phyloP scores from a whole-genome alignment of 2,888 invertebrate species.

The Ischnura elegans region DNA sequence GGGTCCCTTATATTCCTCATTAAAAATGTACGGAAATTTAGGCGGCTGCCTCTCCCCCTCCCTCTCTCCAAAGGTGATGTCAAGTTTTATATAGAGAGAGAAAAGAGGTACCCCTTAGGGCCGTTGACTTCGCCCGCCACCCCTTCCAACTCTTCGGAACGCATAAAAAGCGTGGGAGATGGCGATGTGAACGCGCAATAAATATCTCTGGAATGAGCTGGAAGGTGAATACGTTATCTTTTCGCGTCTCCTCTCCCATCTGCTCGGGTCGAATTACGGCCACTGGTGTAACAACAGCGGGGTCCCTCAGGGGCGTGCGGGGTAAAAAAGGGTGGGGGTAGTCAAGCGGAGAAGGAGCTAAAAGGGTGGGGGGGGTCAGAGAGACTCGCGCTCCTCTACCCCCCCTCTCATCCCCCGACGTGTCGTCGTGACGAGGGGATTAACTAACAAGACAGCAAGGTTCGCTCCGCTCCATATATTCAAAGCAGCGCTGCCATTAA shows the following conservation, averaged over 20 bases:
- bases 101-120: too few relatives aligned
- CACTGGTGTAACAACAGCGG: conserved; percentile 63
- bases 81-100: conserved; percentile 1
- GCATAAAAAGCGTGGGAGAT: conserved; percentile 63
- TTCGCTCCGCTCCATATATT: conserved; percentile 62
- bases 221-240: conserved; percentile 65
- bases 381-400: not conserved
- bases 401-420: not conserved
- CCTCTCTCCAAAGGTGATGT: conserved; percentile 35
- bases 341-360: not conserved
- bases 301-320: conserved; percentile 14
- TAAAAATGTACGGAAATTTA: conserved; percentile 29
- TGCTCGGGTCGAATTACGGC: conserved; percentile 63
- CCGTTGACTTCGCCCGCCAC: too few relatives aligned
- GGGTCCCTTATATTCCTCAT: not conserved
- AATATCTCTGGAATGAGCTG: conserved; percentile 65
- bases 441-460: conserved; percentile 59
- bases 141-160: too few relatives aligned
- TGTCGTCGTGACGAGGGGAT: conserved; percentile 56
- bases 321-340: not conserved
- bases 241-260: conserved; percentile 38
- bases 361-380: not conserved
- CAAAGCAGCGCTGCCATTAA: conserved; percentile 42
- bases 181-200: conserved; percentile 46
- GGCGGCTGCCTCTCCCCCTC: not conserved